Base-by-base conservation (phyloP, 2,888 invertebrate genomes). In the Tortricodes alternella region DNA sequence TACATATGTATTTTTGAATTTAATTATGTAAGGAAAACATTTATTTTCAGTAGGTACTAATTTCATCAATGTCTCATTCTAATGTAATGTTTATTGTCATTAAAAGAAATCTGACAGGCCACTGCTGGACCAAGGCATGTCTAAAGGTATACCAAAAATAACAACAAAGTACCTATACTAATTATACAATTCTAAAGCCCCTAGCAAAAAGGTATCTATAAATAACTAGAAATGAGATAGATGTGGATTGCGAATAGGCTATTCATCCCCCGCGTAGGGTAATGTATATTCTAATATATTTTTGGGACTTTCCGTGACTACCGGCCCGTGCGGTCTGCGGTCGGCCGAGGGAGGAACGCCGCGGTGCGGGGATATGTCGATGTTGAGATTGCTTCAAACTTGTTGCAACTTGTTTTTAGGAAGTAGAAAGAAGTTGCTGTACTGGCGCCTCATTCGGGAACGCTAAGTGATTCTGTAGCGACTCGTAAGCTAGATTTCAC, bases 201-300 rank as follows among this genome's bases (percentile, higher is more conserved):
- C 61, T 61, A 62, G 62, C 59, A 58, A 64, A 64, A 58, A 59
- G 60, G 58, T 58, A 52, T 43, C 58, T 61, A 64, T 60, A 63
- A 62, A 63, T 62, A 64, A 61, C 56, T 59, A 59, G 65, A 65
- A 62, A 65, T 64, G 60, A 64, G 60, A 64, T 64, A 65, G 63
- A 68, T 63, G 71, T 61, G 65, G 59, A 61, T 61, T 63, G 71
- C 64, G 64, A 67, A 69, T 71, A 63, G 80, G 80, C 88, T 79
- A 89, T 90, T 90, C 89, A 89, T 88, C 66, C 68, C 74, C 84
- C 89, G 83, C 87, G 85, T 84, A 84, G 84, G 82, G 87, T 89
- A 89, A 90, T 90, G 88, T 89, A 89, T 89, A 90, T 90, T 90
- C 89, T 89, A 90, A 90, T 89, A 90, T 89, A 90, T 90, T 90